Conservation (phyloP, 1,140 invertebrate species). For the Chironomus striatipennis region DNA sequence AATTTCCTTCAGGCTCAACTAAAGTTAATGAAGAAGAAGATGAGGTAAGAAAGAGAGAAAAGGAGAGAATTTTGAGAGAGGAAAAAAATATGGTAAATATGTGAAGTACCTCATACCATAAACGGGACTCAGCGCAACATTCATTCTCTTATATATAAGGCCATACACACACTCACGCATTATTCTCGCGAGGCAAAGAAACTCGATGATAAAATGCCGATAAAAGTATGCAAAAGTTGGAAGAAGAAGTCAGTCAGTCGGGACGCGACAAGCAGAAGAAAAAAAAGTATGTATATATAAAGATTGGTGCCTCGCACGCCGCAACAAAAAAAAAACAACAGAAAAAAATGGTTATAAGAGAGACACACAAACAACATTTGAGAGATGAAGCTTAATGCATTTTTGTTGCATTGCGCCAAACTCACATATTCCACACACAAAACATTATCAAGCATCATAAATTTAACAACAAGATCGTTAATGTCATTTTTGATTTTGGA, state of each 20-base stretch:
- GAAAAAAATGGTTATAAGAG: no score
- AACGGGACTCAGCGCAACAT: not conserved
- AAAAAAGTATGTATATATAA: not conserved
- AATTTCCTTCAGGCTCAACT: not conserved
- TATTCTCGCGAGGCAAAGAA: not conserved
- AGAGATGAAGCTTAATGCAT: not conserved
- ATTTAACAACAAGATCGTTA: not conserved
- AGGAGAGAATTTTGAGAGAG: no score
- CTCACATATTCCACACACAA: not conserved
- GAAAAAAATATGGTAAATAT: conserved; percentile 17
- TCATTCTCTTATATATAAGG: no score
- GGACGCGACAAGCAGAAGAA: not conserved
- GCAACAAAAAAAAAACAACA: not conserved
- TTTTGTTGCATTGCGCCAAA: not conserved
- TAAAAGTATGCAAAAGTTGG: not conserved
- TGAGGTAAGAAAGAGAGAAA: not conserved
- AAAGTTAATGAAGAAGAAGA: no score
- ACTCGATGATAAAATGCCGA: not conserved
- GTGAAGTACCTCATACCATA: no score
- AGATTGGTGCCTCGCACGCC: not conserved
- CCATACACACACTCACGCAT: not conserved
- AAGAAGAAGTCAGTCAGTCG: not conserved
- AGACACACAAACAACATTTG: not conserved
- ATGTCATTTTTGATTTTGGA: conserved; percentile 14
- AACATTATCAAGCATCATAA: conserved; percentile 8